A percentile compares a stretch with the other conserved stretches of the same genome.
phyloP scores from a whole-genome alignment of 2,113 vertebrate genomes.

The Alces alces region DNA sequence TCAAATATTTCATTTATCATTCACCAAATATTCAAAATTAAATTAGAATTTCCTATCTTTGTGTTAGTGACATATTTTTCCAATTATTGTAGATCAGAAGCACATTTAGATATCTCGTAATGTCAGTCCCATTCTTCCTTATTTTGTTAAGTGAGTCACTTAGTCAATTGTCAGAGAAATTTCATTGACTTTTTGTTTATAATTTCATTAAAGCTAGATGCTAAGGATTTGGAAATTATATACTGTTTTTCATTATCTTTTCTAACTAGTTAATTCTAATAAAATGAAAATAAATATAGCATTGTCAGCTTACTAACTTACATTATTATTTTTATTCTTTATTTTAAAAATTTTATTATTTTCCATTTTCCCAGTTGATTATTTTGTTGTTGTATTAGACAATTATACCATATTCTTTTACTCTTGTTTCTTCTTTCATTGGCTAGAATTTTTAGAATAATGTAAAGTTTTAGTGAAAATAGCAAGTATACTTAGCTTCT shows the following conservation, averaged over 20 bases:
- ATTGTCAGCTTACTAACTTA: background rate
- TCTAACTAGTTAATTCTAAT: background rate
- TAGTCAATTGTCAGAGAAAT: background rate
- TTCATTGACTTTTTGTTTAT: background rate
- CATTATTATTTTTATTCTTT: background rate
- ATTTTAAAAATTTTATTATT: background rate
- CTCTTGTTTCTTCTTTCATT: background rate
- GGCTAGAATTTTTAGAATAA: background rate
- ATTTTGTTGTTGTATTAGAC: background rate
- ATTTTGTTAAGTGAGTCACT: background rate
- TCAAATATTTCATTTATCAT: background rate
- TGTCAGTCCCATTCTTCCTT: background rate
- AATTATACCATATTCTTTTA: background rate
- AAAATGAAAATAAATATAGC: background rate
- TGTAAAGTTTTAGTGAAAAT: background rate
- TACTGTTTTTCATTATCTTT: background rate
- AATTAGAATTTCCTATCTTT: background rate
- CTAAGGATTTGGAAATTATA: background rate
- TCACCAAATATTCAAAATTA: background rate
- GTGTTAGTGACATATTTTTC: background rate
- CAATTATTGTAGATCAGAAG: background rate
- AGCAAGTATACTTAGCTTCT: background rate
- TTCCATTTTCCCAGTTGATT: background rate
- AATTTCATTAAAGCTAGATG: conserved; percentile 13
- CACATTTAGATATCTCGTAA: background rate